phyloP scores from a whole-genome alignment of 2,797 vertebrate species.

The Amblyopsis hoosieri region DNA sequence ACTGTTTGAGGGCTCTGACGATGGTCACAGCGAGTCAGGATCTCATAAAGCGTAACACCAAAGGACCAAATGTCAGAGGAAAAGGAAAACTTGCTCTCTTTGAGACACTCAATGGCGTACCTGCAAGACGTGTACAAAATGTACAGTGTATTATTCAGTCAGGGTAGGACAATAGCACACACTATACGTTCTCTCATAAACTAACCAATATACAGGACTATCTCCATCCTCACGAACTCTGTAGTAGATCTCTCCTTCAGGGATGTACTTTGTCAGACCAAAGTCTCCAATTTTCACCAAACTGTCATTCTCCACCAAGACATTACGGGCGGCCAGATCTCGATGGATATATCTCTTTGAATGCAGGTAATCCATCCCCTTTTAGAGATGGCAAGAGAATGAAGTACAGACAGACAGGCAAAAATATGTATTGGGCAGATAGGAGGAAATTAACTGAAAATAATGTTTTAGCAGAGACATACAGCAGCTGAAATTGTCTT shows the following conservation, averaged over 20 bases:
- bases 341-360: conserved; percentile 87
- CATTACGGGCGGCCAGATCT: conserved; percentile 91
- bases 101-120: conserved; percentile 93
- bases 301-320: conserved; percentile 87
- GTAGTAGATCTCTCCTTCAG: conserved; percentile 89
- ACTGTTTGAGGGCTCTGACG: conserved; percentile 85
- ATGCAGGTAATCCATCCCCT: conserved; percentile 96
- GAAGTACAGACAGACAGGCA: background rate
- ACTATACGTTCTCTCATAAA: background rate
- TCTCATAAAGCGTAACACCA: conserved; percentile 91
- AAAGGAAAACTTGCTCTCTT: conserved; percentile 91
- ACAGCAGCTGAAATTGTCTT: too few species aligned
- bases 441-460: background rate
- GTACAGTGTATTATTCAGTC: conserved; percentile 3
- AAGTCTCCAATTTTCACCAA: conserved; percentile 95
- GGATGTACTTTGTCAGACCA: conserved; percentile 90
- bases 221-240: conserved; percentile 87
- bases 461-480: background rate
- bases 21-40: conserved; percentile 85
- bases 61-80: conserved; percentile 94
- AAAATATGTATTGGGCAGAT: background rate
- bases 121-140: conserved; percentile 55
- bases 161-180: background rate
- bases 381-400: conserved; percentile 17
- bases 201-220: conserved; percentile 93